Conservation (phyloP, 2,113 vertebrate species). For the Elanus axillaris region DNA sequence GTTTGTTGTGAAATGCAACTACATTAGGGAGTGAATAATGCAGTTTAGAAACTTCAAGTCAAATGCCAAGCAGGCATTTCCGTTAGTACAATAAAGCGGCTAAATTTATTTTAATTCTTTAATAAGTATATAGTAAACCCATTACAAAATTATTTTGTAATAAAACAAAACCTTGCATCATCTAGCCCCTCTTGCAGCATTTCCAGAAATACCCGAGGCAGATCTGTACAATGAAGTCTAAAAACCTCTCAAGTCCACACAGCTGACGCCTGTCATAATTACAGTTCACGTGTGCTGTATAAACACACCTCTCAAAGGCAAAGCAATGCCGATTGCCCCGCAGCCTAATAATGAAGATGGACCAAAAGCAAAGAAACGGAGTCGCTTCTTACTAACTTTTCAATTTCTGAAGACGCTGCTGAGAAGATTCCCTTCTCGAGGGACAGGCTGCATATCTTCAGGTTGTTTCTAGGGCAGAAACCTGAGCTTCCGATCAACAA, state of each 20-base stretch:
- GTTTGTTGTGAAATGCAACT: neutral
- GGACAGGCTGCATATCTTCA: neutral
- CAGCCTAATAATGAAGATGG: neutral
- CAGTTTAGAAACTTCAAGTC: neutral
- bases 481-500: neutral
- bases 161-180: neutral
- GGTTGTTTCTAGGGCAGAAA: neutral
- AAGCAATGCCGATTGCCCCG: neutral
- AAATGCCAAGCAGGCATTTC: neutral
- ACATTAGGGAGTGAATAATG: neutral
- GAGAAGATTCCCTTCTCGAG: neutral
- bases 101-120: neutral
- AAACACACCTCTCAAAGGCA: neutral
- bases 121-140: neutral
- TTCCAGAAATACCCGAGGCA: neutral
- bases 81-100: neutral
- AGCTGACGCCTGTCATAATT: neutral
- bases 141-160: neutral
- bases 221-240: neutral
- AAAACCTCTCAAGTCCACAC: neutral
- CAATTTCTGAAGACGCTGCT: neutral
- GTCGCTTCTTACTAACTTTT: neutral
- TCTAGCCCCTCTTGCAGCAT: neutral
- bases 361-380: neutral
- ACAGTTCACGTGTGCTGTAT: neutral